Conservation (phyloP, 2,888 invertebrate species). For the Hypena proboscidalis region DNA sequence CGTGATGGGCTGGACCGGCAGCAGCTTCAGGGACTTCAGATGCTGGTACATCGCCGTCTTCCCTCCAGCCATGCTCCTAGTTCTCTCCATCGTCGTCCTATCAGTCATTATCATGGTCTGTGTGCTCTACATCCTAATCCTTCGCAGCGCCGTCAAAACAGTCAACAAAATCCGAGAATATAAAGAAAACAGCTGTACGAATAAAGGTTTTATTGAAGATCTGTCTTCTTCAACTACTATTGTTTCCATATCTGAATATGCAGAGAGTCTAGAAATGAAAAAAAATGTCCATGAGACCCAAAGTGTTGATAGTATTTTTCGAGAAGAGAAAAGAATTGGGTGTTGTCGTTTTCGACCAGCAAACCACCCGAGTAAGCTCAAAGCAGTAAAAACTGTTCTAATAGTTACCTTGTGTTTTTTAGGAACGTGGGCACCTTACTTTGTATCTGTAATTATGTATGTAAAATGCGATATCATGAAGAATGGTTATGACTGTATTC, state of each 20-base stretch:
- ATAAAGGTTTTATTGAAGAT: conserved; percentile 59
- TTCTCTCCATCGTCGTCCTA: conserved; percentile 76
- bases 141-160: conserved; percentile 81
- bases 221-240: conserved; percentile 43
- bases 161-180: conserved; percentile 76
- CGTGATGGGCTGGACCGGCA: conserved; percentile 70
- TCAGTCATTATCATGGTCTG: conserved; percentile 69
- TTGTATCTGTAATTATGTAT: conserved; percentile 80
- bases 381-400: conserved; percentile 85
- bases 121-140: conserved; percentile 82
- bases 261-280: conserved; percentile 25
- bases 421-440: conserved; percentile 86
- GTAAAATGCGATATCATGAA: conserved; percentile 73
- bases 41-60: conserved; percentile 86
- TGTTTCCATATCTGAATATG: conserved; percentile 42
- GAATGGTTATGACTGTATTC: conserved; percentile 72
- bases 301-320: conserved; percentile 9
- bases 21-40: conserved; percentile 76
- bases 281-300: conserved; percentile 26
- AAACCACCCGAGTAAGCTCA: conserved; percentile 77
- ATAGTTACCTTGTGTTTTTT: conserved; percentile 84
- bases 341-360: conserved; percentile 18
- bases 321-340: conserved; percentile 12
- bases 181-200: conserved; percentile 53
- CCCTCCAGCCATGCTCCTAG: conserved; percentile 77